These are phyloP conservation scores for Pipa parva DNA, from an alignment of 2,113 vertebrate species.

Conservation along the genomic window DNA sequence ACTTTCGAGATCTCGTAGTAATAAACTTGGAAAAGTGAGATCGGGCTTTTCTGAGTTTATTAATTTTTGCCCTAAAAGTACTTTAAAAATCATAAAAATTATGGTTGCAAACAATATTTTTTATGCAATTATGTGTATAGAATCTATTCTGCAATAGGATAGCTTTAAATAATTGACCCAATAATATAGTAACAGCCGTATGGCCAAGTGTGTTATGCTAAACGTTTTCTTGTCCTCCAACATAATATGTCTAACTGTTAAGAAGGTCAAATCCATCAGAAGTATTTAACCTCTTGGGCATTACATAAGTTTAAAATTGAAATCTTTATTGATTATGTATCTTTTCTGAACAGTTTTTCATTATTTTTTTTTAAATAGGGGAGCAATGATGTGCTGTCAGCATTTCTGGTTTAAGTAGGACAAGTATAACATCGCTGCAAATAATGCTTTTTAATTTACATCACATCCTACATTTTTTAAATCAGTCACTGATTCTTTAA, in stretches of 20 bases:
- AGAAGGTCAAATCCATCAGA: slow-evolving; percentile 33
- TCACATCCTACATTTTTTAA: not conserved
- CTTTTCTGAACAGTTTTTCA: too few relatives aligned
- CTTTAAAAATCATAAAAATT: not conserved
- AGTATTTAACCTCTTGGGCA: not conserved
- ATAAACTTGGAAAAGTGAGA: too few relatives aligned
- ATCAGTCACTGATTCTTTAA: not conserved
- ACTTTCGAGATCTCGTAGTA: too few relatives aligned
- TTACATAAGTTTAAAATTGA: not conserved
- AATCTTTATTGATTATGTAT: too few relatives aligned
- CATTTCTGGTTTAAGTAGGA: too few relatives aligned
- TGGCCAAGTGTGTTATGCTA: slow-evolving; percentile 16
- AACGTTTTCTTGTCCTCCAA: slow-evolving; percentile 23
- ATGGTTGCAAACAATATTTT: not conserved
- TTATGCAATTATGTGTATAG: not conserved
- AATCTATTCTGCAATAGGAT: slow-evolving; percentile 7
- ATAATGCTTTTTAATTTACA: not conserved
- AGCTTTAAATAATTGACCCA: slow-evolving; percentile 26
- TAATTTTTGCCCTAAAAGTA: too few relatives aligned
- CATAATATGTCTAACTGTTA: slow-evolving; percentile 16
- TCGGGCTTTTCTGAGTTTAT: too few relatives aligned
- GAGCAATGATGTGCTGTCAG: too few relatives aligned
- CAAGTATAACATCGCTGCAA: not conserved
- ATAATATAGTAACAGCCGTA: slow-evolving; percentile 25
- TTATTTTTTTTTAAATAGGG: too few relatives aligned